phyloP scores from a whole-genome alignment of 2,113 vertebrate genomes.

The Furnarius figulus region DNA sequence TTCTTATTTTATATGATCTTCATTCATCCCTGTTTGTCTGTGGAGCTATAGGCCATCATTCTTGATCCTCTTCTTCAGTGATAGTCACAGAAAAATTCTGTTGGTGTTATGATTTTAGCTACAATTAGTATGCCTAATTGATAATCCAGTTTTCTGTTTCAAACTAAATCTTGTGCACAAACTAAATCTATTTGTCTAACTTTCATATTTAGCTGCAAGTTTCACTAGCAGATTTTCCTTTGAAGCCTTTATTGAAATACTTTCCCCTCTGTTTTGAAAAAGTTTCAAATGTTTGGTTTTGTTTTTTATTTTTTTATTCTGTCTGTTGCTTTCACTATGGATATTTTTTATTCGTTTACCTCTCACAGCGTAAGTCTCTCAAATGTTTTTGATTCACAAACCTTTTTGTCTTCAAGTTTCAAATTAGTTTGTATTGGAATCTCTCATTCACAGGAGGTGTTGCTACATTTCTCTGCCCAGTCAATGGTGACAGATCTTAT shows the following conservation, averaged over 20 bases:
- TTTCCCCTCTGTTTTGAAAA: not conserved
- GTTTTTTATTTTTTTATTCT: not conserved
- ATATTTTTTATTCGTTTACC: not conserved
- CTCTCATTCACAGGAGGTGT: not conserved
- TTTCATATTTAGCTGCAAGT: not conserved
- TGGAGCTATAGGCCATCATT: not conserved
- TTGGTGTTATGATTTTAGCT: not conserved
- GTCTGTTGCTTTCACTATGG: not conserved
- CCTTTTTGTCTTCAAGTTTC: not conserved
- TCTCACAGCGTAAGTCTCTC: not conserved
- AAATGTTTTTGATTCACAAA: not conserved
- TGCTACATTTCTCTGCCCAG: not conserved
- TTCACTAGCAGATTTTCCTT: not conserved
- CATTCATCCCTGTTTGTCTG: not conserved
- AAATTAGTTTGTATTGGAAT: not conserved
- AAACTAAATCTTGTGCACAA: not conserved
- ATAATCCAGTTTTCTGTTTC: not conserved
- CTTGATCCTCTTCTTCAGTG: not conserved
- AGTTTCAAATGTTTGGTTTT: too few relatives aligned
- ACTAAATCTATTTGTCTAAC: not conserved
- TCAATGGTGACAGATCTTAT: not conserved
- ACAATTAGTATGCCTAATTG: not conserved
- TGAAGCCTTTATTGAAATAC: not conserved
- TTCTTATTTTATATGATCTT: not conserved
- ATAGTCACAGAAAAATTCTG: not conserved